Percentiles rank a stretch among this genome's conserved stretches.
phyloP scores from a whole-genome alignment of 2,888 invertebrate species.

The Arge pagana region DNA sequence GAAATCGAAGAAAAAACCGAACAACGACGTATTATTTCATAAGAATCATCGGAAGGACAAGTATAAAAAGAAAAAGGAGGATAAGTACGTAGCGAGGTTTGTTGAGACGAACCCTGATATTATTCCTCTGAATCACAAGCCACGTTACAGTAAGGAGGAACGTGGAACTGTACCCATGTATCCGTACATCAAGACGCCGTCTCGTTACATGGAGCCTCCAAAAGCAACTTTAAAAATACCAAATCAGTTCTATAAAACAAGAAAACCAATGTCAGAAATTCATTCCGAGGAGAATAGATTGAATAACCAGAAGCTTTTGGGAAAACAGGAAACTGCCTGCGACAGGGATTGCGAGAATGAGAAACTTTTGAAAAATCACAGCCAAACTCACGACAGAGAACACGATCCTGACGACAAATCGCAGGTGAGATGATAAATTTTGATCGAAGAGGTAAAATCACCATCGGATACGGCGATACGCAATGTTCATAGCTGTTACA shows the following conservation, averaged over 20 bases:
- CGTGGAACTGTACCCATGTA: conserved; percentile 1
- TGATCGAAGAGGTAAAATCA: too few species aligned
- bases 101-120: too few species aligned
- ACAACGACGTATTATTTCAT: background rate
- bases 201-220: conserved; percentile 33
- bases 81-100: too few species aligned
- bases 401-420: conserved; percentile 42
- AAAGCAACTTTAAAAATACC: conserved; percentile 28
- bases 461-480: too few species aligned
- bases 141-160: too few species aligned
- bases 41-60: background rate
- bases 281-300: conserved; percentile 5
- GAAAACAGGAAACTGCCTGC: conserved; percentile 26
- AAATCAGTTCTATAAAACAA: conserved; percentile 24
- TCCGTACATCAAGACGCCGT: conserved; percentile 25
- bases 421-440: too few species aligned
- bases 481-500: too few species aligned
- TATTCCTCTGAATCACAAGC: too few species aligned
- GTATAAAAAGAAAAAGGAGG: background rate
- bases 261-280: conserved; percentile 11
- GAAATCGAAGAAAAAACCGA: too few species aligned
- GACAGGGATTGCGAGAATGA: conserved; percentile 4
- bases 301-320: conserved; percentile 1
- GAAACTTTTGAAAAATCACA: conserved; percentile 24
- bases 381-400: conserved; percentile 37